These are phyloP conservation scores for Terrapene triunguis DNA, from an alignment of 2,113 vertebrate species.

Conservation along the genomic window DNA sequence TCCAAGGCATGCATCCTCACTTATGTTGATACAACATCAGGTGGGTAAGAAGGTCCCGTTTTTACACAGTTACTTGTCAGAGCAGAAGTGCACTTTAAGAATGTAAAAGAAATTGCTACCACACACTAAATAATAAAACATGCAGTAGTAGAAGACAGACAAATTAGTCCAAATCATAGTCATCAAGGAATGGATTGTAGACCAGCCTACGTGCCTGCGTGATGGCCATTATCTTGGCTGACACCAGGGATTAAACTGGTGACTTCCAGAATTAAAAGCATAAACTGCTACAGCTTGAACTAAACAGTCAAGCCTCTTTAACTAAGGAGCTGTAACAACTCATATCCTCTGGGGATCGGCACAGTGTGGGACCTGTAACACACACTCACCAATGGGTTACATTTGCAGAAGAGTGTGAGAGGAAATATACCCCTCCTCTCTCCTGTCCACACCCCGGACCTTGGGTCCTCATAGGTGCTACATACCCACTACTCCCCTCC, in stretches of 20 bases:
- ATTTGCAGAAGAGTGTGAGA: neutral
- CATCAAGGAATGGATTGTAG: constrained; percentile 2
- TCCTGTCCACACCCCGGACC: neutral
- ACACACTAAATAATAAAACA: neutral
- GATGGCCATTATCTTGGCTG: neutral
- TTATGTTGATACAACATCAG: neutral
- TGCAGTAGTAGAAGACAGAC: neutral
- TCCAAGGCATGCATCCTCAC: neutral
- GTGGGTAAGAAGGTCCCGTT: neutral
- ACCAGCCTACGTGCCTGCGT: constrained; percentile 24
- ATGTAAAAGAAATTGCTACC: constrained; percentile 53
- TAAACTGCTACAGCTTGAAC: neutral
- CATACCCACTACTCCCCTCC: neutral
- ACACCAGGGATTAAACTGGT: neutral
- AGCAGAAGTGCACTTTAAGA: constrained; percentile 58
- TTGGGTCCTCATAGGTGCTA: neutral
- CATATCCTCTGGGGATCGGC: neutral
- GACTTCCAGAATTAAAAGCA: neutral
- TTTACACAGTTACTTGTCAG: neutral
- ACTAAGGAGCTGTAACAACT: neutral
- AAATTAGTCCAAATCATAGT: constrained; percentile 17
- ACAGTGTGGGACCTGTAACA: neutral
- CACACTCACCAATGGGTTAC: neutral
- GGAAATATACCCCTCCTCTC: neutral
- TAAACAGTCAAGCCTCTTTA: neutral